phyloP scores from a whole-genome alignment of 2,888 invertebrate genomes.

The Chironomus riparius region DNA sequence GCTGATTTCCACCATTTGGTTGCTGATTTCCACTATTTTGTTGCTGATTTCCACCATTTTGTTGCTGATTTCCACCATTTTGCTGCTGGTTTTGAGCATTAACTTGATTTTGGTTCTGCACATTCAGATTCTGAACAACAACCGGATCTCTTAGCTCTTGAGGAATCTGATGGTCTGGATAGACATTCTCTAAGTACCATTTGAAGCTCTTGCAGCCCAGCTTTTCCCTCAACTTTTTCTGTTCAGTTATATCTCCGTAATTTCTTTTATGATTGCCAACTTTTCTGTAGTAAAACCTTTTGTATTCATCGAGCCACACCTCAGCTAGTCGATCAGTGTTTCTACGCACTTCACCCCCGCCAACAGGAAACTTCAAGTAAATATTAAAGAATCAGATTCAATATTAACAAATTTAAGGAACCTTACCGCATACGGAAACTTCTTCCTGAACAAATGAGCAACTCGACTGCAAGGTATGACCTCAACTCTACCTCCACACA shows the following conservation, averaged over 20 bases:
- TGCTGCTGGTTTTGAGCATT: too few species aligned
- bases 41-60: too few species aligned
- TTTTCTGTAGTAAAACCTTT: conserved; percentile 62
- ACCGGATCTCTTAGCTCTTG: not conserved
- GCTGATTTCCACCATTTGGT: too few species aligned
- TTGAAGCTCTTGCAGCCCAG: conserved; percentile 71
- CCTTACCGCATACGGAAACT: conserved; percentile 62
- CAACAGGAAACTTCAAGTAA: conserved; percentile 33
- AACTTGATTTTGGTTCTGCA: too few species aligned
- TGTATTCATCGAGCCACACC: conserved; percentile 73
- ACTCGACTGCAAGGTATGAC: conserved; percentile 33
- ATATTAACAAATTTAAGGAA: not conserved
- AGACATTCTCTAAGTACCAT: conserved; percentile 77
- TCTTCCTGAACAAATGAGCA: conserved; percentile 35
- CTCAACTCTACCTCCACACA: conserved; percentile 33
- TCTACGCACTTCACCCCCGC: conserved; percentile 63
- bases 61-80: too few species aligned
- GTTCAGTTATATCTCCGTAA: conserved; percentile 65
- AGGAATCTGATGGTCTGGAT: conserved; percentile 51
- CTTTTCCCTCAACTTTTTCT: conserved; percentile 55
- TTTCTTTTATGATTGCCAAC: conserved; percentile 65
- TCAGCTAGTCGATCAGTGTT: conserved; percentile 75
- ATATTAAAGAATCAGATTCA: not conserved
- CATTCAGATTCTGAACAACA: too few species aligned
- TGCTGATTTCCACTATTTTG: too few species aligned